These are phyloP conservation scores for Tilapia sparmanii DNA, from an alignment of 2,113 vertebrate genomes.

Conservation along the genomic window DNA sequence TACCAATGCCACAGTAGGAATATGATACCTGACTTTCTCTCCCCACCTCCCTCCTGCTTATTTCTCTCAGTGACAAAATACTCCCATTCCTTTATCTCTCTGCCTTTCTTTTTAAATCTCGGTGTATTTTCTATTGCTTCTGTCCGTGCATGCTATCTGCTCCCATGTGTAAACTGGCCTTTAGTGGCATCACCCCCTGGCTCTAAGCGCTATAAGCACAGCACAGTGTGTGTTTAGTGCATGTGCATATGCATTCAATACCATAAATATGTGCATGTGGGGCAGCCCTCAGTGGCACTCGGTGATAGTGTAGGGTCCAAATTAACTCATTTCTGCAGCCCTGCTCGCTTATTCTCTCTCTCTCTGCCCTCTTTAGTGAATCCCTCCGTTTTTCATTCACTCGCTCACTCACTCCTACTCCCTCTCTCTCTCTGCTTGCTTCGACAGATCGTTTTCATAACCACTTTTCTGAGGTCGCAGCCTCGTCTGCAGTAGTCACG, in stretches of 20 bases:
- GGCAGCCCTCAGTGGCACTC: not conserved
- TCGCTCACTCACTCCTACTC: slow-evolving; percentile 27
- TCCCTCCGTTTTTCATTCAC: slow-evolving; percentile 64
- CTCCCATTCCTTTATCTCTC: not conserved
- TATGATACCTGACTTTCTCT: slow-evolving; percentile 27
- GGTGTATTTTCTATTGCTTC: not conserved
- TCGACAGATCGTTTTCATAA: slow-evolving; percentile 87
- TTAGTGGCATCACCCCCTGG: not conserved
- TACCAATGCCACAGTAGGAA: slow-evolving; percentile 23
- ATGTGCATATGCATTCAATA: not conserved
- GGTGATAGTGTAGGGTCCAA: slow-evolving; percentile 3
- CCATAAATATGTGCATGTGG: not conserved
- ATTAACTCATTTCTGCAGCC: slow-evolving; percentile 70
- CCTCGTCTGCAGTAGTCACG: slow-evolving; percentile 86
- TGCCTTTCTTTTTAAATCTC: not conserved
- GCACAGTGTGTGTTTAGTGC: not conserved
- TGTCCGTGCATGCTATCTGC: not conserved
- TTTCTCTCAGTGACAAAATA: not conserved
- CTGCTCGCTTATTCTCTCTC: slow-evolving; percentile 58
- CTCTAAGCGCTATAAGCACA: not conserved
- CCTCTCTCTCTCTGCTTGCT: slow-evolving; percentile 57
- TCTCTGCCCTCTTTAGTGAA: slow-evolving; percentile 58
- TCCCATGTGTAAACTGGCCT: not conserved
- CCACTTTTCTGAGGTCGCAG: slow-evolving; percentile 86
- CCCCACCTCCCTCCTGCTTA: not conserved